Evolutionary conservation across 1,140 invertebrate species (phyloP).

Genomic region (Drosophila jambulina): DNA sequence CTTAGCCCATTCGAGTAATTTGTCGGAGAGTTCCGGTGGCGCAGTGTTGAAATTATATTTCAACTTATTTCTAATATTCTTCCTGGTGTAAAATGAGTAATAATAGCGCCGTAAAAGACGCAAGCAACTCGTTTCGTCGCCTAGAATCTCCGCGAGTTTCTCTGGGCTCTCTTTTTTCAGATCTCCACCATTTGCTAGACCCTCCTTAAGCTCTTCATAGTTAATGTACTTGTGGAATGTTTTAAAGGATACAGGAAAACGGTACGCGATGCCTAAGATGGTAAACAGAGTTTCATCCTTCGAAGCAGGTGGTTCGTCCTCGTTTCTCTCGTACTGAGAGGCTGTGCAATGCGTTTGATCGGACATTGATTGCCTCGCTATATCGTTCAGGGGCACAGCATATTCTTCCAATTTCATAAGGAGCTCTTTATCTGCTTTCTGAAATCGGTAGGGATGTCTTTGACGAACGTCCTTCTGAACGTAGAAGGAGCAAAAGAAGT

Average conservation of each 20-base stretch:
- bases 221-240: conserved; percentile 37
- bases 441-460: not conserved
- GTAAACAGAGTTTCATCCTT: conserved; percentile 17
- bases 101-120: conserved; percentile 18
- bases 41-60: conserved; percentile 36
- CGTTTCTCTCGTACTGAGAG: not conserved
- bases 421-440: not conserved
- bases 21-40: conserved; percentile 12
- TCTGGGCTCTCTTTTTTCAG: not conserved
- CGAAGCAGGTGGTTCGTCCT: not conserved
- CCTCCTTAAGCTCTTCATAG: conserved; percentile 16
- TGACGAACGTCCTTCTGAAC: not conserved
- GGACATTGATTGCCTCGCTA: conserved; percentile 1
- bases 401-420: conserved; percentile 5
- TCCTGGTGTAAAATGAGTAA: conserved; percentile 26
- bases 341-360: not conserved
- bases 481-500: conserved; percentile 18
- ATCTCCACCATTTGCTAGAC: conserved; percentile 5
- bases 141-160: not conserved
- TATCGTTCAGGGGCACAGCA: conserved; percentile 10
- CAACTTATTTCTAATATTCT: not conserved
- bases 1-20: conserved; percentile 28
- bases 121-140: not conserved
- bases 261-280: conserved; percentile 7
- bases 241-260: conserved; percentile 37